A percentile compares a stretch with the other conserved stretches of the same genome.
Conservation (phyloP, 2,113 vertebrate species). For the Calidris pugnax region DNA sequence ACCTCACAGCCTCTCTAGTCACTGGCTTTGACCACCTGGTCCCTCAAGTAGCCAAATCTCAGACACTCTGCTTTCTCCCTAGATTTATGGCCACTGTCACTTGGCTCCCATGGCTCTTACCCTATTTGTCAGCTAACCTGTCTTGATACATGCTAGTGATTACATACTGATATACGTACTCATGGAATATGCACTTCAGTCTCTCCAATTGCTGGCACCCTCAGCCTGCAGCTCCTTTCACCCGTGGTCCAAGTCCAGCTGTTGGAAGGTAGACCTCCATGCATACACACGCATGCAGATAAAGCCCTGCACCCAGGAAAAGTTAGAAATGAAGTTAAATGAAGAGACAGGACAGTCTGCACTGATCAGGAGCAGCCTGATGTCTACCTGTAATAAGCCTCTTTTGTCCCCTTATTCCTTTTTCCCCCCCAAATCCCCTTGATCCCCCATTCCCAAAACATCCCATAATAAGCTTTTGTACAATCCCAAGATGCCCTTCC, state of each 20-base stretch:
- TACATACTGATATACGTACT: not conserved
- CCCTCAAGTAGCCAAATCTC: not conserved
- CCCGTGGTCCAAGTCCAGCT: not conserved
- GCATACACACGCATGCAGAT: not conserved
- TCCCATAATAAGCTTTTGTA: not conserved
- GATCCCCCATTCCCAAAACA: not conserved
- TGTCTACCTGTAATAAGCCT: not conserved
- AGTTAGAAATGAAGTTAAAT: not conserved
- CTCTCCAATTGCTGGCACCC: not conserved
- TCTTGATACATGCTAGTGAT: not conserved
- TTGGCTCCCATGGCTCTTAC: not conserved
- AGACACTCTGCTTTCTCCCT: not conserved
- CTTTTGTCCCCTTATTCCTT: not conserved
- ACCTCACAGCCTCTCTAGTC: not conserved
- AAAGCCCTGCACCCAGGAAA: not conserved
- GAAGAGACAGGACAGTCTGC: not conserved
- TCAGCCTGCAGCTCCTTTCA: not conserved
- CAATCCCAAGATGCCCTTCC: not conserved
- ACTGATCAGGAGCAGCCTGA: not conserved
- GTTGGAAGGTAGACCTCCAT: not conserved
- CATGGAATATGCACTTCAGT: not conserved
- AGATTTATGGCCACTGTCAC: not conserved
- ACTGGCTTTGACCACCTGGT: not conserved
- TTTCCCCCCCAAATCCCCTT: not conserved
- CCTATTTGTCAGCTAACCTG: not conserved